Percentiles rank a stretch among this genome's conserved stretches.
phyloP scores from a whole-genome alignment of 2,888 invertebrate species.

The Phaedon cochleariae region DNA sequence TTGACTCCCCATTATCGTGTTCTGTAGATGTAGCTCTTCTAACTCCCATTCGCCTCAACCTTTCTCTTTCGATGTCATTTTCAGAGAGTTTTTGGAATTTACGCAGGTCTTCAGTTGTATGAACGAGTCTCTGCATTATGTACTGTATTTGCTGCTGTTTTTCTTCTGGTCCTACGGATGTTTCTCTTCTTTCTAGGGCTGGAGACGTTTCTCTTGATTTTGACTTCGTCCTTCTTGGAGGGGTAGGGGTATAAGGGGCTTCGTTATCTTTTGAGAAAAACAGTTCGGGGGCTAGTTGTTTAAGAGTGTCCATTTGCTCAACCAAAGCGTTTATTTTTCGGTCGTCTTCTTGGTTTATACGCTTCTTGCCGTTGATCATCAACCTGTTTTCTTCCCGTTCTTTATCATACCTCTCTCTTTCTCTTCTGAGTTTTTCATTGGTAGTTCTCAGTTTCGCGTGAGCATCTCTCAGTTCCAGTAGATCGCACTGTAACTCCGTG shows the following conservation, averaged over 20 bases:
- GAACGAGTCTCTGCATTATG: constrained; percentile 71
- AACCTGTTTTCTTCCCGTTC: constrained; percentile 73
- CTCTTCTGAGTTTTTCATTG: constrained; percentile 87
- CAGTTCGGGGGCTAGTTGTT: constrained; percentile 79
- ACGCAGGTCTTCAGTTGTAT: constrained; percentile 73
- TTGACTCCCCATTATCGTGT: constrained; percentile 65
- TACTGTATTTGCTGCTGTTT: constrained; percentile 56
- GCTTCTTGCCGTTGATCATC: constrained; percentile 63
- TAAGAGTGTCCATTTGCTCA: constrained; percentile 78
- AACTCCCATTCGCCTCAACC: constrained; percentile 60
- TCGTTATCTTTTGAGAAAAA: constrained; percentile 63
- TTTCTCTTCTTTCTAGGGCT: constrained; percentile 65
- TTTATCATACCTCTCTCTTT: constrained; percentile 85
- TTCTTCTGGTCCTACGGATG: constrained; percentile 60
- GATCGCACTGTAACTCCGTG: constrained; percentile 84
- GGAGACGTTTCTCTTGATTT: constrained; percentile 78
- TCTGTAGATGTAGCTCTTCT: constrained; percentile 70
- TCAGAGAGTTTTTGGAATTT: constrained; percentile 64
- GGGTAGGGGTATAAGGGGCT: constrained; percentile 71
- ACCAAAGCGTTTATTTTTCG: constrained; percentile 76
- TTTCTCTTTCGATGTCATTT: constrained; percentile 65
- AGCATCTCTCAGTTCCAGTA: constrained; percentile 87
- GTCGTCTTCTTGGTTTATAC: constrained; percentile 73
- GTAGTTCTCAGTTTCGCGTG: constrained; percentile 91
- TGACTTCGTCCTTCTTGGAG: constrained; percentile 74